Conservation (phyloP, 2,888 invertebrate genomes). For the Nysson spinosus region DNA sequence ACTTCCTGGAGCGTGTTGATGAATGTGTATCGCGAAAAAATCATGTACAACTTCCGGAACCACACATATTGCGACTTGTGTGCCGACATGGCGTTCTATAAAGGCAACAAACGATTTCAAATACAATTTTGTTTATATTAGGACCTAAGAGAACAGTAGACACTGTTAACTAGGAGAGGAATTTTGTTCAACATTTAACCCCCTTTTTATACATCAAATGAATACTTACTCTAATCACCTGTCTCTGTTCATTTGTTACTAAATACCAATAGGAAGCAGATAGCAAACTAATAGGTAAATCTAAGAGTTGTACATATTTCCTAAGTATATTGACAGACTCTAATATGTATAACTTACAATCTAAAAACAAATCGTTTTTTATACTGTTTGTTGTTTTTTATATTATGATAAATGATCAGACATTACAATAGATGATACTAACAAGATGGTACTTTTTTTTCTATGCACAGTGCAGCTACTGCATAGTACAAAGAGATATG, state of each 20-base stretch:
- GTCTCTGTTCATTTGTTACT: slow-evolving; percentile 70
- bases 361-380: slow-evolving; percentile 81
- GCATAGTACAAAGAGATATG: slow-evolving; percentile 92
- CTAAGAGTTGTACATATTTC: slow-evolving; percentile 91
- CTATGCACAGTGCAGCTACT: slow-evolving; percentile 87
- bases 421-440: slow-evolving; percentile 72
- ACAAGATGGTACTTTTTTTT: slow-evolving; percentile 86
- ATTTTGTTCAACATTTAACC: not conserved
- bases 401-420: no score
- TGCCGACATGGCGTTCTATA: slow-evolving; percentile 87
- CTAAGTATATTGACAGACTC: slow-evolving; percentile 91
- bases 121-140: not conserved
- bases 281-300: slow-evolving; percentile 89
- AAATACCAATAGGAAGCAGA: slow-evolving; percentile 87
- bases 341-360: slow-evolving; percentile 89
- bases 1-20: slow-evolving; percentile 92
- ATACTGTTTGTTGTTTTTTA: slow-evolving; percentile 12
- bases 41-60: slow-evolving; percentile 94
- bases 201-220: not conserved
- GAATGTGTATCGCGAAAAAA: slow-evolving; percentile 93
- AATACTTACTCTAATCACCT: slow-evolving; percentile 68
- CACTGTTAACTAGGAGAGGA: no score
- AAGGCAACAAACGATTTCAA: slow-evolving; percentile 40
- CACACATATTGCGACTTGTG: slow-evolving; percentile 96
- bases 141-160: not conserved